These are phyloP conservation scores for Mola mola DNA, from an alignment of 2,113 vertebrate genomes.

Conservation along the genomic window DNA sequence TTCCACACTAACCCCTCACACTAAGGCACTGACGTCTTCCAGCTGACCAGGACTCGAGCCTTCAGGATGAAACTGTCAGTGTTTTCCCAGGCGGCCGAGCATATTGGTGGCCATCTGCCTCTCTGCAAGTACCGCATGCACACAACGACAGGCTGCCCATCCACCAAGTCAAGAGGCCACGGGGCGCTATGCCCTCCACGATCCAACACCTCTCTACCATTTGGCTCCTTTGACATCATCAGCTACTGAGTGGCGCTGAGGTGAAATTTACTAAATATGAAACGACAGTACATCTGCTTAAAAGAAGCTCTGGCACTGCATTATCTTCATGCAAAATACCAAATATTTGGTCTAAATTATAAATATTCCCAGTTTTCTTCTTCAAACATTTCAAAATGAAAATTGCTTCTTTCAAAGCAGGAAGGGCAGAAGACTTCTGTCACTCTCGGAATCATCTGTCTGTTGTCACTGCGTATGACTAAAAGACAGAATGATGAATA, in stretches of 20 bases:
- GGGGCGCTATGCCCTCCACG: slow-evolving; percentile 29
- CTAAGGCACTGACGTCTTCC: slow-evolving; percentile 37
- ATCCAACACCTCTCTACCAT: slow-evolving; percentile 14
- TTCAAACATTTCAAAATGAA: slow-evolving; percentile 6
- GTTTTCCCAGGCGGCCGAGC: slow-evolving; percentile 55
- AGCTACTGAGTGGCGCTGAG: background rate
- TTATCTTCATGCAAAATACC: background rate
- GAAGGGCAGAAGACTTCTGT: slow-evolving; percentile 34
- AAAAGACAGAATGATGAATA: slow-evolving; percentile 59
- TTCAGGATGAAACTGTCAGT: slow-evolving; percentile 51
- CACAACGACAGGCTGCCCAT: slow-evolving; percentile 39
- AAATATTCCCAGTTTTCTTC: background rate
- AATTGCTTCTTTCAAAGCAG: slow-evolving; percentile 8
- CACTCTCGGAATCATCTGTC: slow-evolving; percentile 52
- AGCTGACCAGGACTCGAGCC: slow-evolving; percentile 41
- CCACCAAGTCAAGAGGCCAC: slow-evolving; percentile 47
- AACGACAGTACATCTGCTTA: background rate
- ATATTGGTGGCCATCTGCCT: slow-evolving; percentile 75
- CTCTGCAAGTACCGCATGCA: slow-evolving; percentile 35
- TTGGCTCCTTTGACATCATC: slow-evolving; percentile 23
- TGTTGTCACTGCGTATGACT: slow-evolving; percentile 55
- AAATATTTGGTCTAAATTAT: background rate
- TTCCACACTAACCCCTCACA: slow-evolving; percentile 2
- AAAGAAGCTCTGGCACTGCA: background rate
- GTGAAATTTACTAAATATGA: background rate